These are phyloP conservation scores for Melipona beecheii DNA, from an alignment of 2,888 invertebrate genomes.

Conservation along the genomic window DNA sequence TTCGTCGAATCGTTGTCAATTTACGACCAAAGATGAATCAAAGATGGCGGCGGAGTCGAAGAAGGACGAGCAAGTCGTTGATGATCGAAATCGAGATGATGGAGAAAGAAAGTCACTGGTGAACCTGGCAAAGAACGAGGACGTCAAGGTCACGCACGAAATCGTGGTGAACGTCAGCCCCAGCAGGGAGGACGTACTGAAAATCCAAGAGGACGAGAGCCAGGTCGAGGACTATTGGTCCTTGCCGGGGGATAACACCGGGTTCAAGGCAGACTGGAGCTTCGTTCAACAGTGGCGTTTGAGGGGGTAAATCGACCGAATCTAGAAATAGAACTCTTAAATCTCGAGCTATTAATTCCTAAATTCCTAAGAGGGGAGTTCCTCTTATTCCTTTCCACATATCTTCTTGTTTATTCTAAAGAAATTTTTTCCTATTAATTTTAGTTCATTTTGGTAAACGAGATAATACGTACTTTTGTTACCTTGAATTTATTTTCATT, in stretches of 20 bases:
- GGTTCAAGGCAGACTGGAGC: slow-evolving; percentile 89
- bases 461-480: no score
- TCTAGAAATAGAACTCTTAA: no score
- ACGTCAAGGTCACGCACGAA: slow-evolving; percentile 75
- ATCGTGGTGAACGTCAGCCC: slow-evolving; percentile 87
- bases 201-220: slow-evolving; percentile 82
- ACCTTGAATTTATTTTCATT: no score
- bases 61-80: neutral
- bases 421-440: no score
- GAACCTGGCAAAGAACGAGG: slow-evolving; percentile 57
- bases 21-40: slow-evolving; percentile 11
- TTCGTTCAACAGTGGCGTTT: slow-evolving; percentile 90
- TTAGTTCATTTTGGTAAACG: no score
- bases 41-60: neutral
- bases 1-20: neutral
- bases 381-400: no score
- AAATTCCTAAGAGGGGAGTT: no score
- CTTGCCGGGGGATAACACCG: slow-evolving; percentile 84
- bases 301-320: slow-evolving; percentile 86
- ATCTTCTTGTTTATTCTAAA: no score
- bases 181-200: slow-evolving; percentile 81
- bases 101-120: slow-evolving; percentile 31
- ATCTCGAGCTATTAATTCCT: no score
- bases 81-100: neutral
- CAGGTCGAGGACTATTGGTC: slow-evolving; percentile 81